Conservation (phyloP, 2,797 vertebrate genomes). For the Alosa sapidissima region DNA sequence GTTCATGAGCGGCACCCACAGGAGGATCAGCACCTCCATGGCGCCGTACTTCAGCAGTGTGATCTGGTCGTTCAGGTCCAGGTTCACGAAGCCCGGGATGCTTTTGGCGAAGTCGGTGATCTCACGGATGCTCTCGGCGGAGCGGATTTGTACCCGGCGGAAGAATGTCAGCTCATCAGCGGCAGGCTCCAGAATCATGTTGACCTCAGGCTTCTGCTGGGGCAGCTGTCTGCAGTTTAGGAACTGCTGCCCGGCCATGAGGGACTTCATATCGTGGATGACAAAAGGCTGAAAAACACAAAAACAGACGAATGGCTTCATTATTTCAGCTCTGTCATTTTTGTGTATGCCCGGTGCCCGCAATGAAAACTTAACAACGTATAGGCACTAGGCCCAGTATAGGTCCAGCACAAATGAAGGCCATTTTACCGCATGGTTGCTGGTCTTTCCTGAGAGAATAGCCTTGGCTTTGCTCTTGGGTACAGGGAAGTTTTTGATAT, state of each 20-base stretch:
- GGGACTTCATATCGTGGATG: constrained; percentile 85
- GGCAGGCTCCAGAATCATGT: constrained; percentile 65
- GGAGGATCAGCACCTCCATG: constrained; percentile 81
- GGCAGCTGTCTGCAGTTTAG: constrained; percentile 78
- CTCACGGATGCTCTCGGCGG: constrained; percentile 79
- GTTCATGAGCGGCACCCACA: constrained; percentile 83
- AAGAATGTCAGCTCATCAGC: constrained; percentile 81
- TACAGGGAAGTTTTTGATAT: constrained; percentile 83
- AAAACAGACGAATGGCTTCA: background rate
- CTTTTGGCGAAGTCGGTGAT: constrained; percentile 85
- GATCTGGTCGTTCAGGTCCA: constrained; percentile 83
- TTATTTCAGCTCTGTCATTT: background rate
- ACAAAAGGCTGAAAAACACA: constrained; percentile 73
- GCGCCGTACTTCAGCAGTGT: constrained; percentile 85
- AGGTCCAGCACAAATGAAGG: background rate
- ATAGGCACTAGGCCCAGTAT: no score
- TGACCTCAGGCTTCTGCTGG: constrained; percentile 51
- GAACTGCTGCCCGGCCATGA: constrained; percentile 80
- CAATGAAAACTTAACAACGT: constrained; percentile 13
- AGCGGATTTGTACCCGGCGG: constrained; percentile 80
- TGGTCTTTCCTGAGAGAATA: constrained; percentile 83
- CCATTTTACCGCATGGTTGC: constrained; percentile 78
- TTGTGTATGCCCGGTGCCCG: constrained; percentile 17
- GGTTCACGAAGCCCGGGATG: constrained; percentile 79
- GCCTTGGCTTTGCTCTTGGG: constrained; percentile 84